Evolutionary conservation across 2,888 invertebrate species (phyloP), one percentile per base, ranked within the genome.

Genomic region (Lasioglossum lativentre): DNA sequence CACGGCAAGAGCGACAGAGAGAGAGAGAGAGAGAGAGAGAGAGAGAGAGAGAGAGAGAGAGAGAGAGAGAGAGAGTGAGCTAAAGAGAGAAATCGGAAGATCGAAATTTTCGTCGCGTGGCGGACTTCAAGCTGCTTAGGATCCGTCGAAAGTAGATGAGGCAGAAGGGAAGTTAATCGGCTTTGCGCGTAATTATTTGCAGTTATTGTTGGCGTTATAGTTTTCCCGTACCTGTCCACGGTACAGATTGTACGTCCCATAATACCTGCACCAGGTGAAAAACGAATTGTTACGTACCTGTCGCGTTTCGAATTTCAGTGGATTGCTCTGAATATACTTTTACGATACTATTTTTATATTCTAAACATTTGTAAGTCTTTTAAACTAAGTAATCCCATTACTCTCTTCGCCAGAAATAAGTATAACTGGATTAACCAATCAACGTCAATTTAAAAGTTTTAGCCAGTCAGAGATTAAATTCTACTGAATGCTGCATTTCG

Each of bases 171-270:
- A 81, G 85, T 73, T 81, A 85, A 85, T 81, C 86, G 68, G 56
- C 81, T 86, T 81, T 85, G 75, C 68, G 42, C 52, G 52, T 85
- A 86, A 86, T 86, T 86, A 86, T 86, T 81, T 85, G 56, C 75
- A 34, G 78, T 59, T 78, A 85, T 47, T 52, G 30, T 47, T 77
- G 40, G 47, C 74, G 27, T 34, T 66, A 59, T 38, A 47, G 14
- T n/a, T 27, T 30, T 19, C 14, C 34, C 27, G 59, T 27, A 59
- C 0, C 27, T 27, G 5, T 30, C 59, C 5, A 30, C 14, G 59
- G 59, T 27, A 27, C 27, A 30, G 4, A 5, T 27, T 59, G 59
- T 5, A 30, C 12, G 30, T 16, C 30, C 12, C 30, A 14, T 30
- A 30, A 63, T 30, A 8, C 2, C 14, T 19, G 30, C 12, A 4